Evolutionary conservation across 2,888 invertebrate species (phyloP).

Genomic region (Rhogogaster chlorosoma): DNA sequence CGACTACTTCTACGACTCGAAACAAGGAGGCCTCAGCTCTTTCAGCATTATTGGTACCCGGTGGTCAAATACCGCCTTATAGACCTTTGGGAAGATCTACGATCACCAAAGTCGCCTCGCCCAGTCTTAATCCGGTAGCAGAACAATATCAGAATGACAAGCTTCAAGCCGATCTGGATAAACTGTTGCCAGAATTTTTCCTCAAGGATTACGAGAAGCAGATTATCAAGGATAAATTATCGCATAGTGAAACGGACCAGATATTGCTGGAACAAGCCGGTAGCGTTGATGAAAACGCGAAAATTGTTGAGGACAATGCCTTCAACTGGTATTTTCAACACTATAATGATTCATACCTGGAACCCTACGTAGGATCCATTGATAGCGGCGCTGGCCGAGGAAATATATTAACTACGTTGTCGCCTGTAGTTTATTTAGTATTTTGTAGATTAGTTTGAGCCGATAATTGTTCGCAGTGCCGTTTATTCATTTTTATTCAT

Average conservation of each 20-base stretch:
- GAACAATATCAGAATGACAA: conserved; percentile 50
- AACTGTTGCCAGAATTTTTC: conserved; percentile 34
- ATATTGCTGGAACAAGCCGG: conserved; percentile 78
- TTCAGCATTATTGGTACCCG: conserved; percentile 83
- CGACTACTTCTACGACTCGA: conserved; percentile 70
- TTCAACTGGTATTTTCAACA: conserved; percentile 94
- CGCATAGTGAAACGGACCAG: conserved; percentile 66
- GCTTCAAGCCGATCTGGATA: background rate
- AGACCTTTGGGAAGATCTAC: conserved; percentile 80
- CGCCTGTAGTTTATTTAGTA: conserved; percentile 33
- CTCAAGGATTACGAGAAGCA: conserved; percentile 3
- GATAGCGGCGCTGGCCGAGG: conserved; percentile 56
- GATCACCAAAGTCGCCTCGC: conserved; percentile 82
- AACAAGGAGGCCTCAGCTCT: conserved; percentile 79
- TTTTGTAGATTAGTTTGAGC: conserved; percentile 26
- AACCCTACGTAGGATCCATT: conserved; percentile 77
- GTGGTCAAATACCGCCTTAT: conserved; percentile 78
- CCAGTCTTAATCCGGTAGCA: conserved; percentile 69
- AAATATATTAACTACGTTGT: conserved; percentile 20
- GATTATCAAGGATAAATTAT: conserved; percentile 26
- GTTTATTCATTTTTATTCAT: background rate
- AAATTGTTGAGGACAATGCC: conserved; percentile 79
- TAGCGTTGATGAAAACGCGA: conserved; percentile 75
- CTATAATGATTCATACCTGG: conserved; percentile 84
- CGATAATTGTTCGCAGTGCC: background rate